These are phyloP conservation scores for Portevinia maculata DNA, from an alignment of 2,888 invertebrate species.

Conservation along the genomic window DNA sequence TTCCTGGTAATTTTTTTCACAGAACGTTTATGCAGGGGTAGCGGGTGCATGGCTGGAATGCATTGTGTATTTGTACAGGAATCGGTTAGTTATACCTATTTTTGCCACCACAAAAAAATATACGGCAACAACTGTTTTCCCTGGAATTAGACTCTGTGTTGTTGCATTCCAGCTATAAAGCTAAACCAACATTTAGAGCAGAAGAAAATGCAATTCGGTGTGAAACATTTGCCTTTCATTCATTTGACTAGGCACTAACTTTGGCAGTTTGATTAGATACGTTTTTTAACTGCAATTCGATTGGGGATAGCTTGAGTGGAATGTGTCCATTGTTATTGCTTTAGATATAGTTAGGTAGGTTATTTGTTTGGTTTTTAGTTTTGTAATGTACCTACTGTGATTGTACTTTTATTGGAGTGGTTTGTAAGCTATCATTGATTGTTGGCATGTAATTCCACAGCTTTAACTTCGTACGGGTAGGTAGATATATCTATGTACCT, in stretches of 20 bases:
- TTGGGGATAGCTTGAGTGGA: neutral
- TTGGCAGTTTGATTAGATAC: slow-evolving; percentile 40
- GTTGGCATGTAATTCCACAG: too few relatives aligned
- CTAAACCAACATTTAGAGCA: neutral
- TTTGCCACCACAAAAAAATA: slow-evolving; percentile 41
- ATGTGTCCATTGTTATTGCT: slow-evolving; percentile 20
- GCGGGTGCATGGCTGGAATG: neutral
- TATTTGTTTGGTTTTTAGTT: too few relatives aligned
- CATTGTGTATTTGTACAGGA: slow-evolving; percentile 19
- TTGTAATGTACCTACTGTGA: too few relatives aligned
- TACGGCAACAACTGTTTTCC: slow-evolving; percentile 57
- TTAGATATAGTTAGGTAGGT: too few relatives aligned
- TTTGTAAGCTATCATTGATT: too few relatives aligned
- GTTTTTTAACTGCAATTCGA: slow-evolving; percentile 45
- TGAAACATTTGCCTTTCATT: slow-evolving; percentile 15
- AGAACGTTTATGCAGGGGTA: neutral
- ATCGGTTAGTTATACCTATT: slow-evolving; percentile 39
- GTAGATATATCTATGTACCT: too few relatives aligned
- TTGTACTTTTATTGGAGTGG: too few relatives aligned
- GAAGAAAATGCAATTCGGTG: slow-evolving; percentile 36
- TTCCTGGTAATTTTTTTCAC: slow-evolving; percentile 61
- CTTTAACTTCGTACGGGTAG: too few relatives aligned
- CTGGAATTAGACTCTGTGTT: slow-evolving; percentile 9
- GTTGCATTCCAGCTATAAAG: slow-evolving; percentile 11
- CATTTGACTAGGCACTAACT: neutral